phyloP scores from a whole-genome alignment of 2,888 invertebrate genomes.

The Craniophora ligustri region DNA sequence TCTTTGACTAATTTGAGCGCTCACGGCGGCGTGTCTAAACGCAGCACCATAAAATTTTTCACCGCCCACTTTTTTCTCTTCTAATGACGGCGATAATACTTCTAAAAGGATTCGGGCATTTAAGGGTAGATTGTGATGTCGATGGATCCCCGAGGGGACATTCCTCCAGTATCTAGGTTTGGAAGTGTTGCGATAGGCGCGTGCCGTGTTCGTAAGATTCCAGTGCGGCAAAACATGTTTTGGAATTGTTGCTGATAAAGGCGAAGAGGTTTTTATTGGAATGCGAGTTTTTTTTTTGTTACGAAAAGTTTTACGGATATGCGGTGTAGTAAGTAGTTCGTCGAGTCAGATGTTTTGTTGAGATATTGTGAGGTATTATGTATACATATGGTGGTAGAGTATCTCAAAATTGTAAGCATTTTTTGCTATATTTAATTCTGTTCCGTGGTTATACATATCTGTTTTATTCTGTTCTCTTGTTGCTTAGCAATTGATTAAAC shows the following conservation, averaged over 20 bases:
- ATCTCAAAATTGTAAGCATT: too few relatives aligned
- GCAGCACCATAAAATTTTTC: constrained; percentile 36
- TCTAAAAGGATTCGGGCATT: constrained; percentile 46
- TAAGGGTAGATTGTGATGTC: constrained; percentile 41
- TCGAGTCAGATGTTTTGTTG: not conserved
- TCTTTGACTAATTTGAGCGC: constrained; percentile 27
- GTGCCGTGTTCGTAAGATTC: constrained; percentile 9
- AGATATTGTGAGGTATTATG: not conserved
- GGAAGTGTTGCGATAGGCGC: constrained; percentile 28
- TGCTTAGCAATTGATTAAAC: not conserved
- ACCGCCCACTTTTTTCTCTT: constrained; percentile 38
- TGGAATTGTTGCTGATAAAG: constrained; percentile 22
- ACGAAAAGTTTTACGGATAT: not conserved
- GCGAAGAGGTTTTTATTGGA: not conserved
- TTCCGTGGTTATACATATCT: not conserved
- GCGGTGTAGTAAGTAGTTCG: not conserved
- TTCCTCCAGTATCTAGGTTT: constrained; percentile 36
- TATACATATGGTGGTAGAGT: too few relatives aligned
- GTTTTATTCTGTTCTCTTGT: not conserved
- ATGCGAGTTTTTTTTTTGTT: not conserved
- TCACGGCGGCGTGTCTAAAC: constrained; percentile 51
- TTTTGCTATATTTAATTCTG: too few relatives aligned
- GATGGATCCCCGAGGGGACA: constrained; percentile 10
- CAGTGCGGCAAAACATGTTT: constrained; percentile 16
- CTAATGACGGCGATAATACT: constrained; percentile 45